Evolutionary conservation across 2,797 vertebrate genomes (phyloP).

Genomic region (Sebastes iracundus): DNA sequence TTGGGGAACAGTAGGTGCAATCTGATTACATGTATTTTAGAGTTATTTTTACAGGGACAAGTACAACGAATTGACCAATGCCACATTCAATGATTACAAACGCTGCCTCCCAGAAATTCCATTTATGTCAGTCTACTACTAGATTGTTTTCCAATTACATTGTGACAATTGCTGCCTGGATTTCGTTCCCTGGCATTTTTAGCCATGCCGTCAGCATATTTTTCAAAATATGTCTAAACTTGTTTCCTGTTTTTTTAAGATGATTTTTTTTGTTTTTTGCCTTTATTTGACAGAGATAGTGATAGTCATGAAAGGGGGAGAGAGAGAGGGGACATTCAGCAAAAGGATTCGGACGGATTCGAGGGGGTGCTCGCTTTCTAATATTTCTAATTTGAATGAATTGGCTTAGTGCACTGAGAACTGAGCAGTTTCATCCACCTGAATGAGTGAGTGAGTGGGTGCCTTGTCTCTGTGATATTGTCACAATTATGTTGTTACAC

Average conservation of each 20-base stretch:
- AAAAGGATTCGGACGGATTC: no score
- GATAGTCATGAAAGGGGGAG: no score
- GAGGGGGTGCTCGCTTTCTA: no score
- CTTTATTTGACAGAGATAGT: no score
- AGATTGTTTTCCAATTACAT: background rate
- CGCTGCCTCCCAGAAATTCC: background rate
- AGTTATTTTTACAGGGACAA: background rate
- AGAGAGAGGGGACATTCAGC: no score
- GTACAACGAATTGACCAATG: background rate
- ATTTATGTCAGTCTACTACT: background rate
- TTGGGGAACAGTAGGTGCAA: background rate
- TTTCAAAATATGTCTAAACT: no score
- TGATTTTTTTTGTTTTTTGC: no score
- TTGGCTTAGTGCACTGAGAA: no score
- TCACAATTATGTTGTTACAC: background rate
- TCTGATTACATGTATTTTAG: background rate
- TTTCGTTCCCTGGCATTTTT: background rate
- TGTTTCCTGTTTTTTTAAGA: no score
- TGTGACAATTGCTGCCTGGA: background rate
- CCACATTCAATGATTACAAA: background rate
- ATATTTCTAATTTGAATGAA: no score
- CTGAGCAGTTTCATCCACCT: background rate
- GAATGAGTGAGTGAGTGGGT: background rate
- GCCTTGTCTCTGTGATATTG: background rate
- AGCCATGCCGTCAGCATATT: no score